Evolutionary conservation across 2,888 invertebrate species (phyloP), one percentile per base, ranked within the genome.

Genomic region (Microctonus hyperodae): DNA sequence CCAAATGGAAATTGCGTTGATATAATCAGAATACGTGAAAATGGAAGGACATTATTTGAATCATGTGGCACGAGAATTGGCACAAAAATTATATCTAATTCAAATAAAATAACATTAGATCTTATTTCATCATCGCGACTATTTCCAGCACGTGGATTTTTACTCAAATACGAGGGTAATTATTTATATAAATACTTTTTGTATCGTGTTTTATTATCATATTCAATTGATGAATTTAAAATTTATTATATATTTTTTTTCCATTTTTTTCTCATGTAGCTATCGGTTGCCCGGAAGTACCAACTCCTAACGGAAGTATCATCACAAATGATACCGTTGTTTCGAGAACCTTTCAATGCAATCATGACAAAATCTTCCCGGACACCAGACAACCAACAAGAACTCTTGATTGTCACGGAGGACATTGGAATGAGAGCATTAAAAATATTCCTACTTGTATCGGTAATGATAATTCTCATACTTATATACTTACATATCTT

Each of bases 301-400:
- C 85, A 76, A 85, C 90, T 77, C 92, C 92, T 75, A 86, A 87
- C 80, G 88, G 90, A 83, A 92, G 91, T 56, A 90, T 90, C 80
- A 80, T 91, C 13, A 88, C 90, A 76, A 89, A 88, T 81, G 88
- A 89, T 75, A 91, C 89, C 75, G 86, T 87, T 66, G 88, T 88
- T 50, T 86, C 88, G 56, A 91, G 90, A 35, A 89, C 89, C 76
- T 91, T 89, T 84, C 88, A 88, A 83, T 93, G 93, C 83, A 67
- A 66, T 53, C 86, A 88, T 59, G 90, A 90, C 65, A 88, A 85
- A 76, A 86, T 89, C 79, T 93, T 92, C 82, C 87, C 88, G 16
- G 92, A 92, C 79, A 89, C 89, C n/a, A 85, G 86, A 71, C 84
- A 87, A 81, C 87, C 88, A 81, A 86, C 86, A 77, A 88, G 89